A percentile compares a stretch with the other conserved stretches of the same genome.
phyloP scores from a whole-genome alignment of 1,140 invertebrate genomes.

The Caenorhabditis brenneri region DNA sequence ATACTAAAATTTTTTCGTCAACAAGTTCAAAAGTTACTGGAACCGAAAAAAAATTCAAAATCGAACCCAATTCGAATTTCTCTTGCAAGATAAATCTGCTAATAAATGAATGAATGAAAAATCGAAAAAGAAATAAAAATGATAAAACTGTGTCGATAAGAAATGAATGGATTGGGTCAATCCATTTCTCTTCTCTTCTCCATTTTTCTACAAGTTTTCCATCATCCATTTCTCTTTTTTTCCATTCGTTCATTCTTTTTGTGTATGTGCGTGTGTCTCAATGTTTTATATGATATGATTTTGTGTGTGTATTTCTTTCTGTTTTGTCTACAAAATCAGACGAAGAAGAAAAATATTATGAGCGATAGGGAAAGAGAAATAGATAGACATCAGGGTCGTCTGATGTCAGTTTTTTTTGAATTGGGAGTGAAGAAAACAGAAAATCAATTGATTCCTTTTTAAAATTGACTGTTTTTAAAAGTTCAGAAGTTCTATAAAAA shows the following conservation, averaged over 20 bases:
- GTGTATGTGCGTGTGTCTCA: background rate
- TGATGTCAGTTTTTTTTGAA: no score
- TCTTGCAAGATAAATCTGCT: no score
- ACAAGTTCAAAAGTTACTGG: no score
- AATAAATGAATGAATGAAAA: no score
- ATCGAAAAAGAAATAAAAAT: background rate
- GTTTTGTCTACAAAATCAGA: no score
- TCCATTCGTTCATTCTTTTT: background rate
- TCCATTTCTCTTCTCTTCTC: background rate
- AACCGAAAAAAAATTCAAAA: no score
- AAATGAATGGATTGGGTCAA: constrained; percentile 3
- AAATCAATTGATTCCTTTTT: no score
- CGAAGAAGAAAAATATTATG: background rate
- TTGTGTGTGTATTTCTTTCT: background rate
- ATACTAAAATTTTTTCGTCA: no score
- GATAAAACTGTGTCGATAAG: constrained; percentile 23
- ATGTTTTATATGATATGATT: background rate
- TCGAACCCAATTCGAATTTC: no score
- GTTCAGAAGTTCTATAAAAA: no score
- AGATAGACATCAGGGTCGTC: background rate
- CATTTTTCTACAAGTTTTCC: background rate
- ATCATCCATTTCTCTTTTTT: background rate
- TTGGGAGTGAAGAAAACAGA: no score
- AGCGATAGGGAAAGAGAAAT: background rate
- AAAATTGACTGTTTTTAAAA: no score